phyloP scores from a whole-genome alignment of 64 coral and sea anemone genomes.

The Pachyseris speciosa region DNA sequence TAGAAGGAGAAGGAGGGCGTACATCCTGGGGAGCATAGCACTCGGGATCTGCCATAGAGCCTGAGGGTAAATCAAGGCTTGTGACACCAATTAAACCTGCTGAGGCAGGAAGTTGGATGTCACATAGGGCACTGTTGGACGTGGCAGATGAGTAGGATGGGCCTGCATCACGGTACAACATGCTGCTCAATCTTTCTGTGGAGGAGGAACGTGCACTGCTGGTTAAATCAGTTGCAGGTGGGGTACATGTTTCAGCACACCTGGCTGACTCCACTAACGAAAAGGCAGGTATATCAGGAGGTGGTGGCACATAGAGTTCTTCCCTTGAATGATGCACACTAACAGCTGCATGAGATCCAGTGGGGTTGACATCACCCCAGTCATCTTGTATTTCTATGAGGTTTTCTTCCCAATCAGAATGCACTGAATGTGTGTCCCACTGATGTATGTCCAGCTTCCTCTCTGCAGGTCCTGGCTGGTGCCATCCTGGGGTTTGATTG shows the following conservation, averaged over 20 bases:
- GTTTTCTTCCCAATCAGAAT: slow-evolving; percentile 27
- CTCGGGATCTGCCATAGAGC: neutral
- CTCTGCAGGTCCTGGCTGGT: neutral
- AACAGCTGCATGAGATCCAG: neutral
- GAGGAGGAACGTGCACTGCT: neutral
- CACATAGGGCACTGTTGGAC: neutral
- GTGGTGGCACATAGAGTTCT: slow-evolving; percentile 17
- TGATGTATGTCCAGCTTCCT: neutral
- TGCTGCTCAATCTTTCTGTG: neutral
- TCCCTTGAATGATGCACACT: neutral
- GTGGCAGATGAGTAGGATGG: neutral
- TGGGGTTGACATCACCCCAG: neutral
- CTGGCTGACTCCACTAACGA: neutral
- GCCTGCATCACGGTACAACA: neutral
- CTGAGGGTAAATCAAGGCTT: neutral
- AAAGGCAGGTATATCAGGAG: neutral
- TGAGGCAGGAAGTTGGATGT: neutral
- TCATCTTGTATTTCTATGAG: neutral
- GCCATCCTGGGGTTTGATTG: neutral
- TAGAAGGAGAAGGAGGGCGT: neutral
- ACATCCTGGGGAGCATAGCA: neutral
- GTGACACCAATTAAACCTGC: neutral
- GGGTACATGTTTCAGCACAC: neutral
- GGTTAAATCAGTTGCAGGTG: neutral
- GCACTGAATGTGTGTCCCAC: neutral